Base-by-base conservation (phyloP, 2,113 vertebrate genomes). In the Ancistrus triradiatus region DNA sequence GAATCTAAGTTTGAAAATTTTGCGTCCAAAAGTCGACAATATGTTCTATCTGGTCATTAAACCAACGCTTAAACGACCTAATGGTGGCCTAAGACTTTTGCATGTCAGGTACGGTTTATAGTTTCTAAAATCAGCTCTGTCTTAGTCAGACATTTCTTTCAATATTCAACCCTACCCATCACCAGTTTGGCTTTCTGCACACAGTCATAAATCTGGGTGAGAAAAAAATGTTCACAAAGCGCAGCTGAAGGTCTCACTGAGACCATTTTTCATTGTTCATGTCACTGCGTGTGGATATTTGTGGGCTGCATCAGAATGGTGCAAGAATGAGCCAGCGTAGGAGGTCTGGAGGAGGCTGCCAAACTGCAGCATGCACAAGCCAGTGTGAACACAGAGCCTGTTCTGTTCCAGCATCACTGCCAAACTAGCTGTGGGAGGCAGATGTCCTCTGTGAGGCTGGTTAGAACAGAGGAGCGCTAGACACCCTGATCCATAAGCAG, bases 401-500 rank as follows among this genome's bases (percentile, higher is more conserved):
- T 57, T 25, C 53, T 21, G 35, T 19, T 25, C 37, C 35, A 25
- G 6, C 19, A 24, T 42, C 21, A 18, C 11, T 25, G 53, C 53
- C 53, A 57, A 38, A 24, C 53, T 40, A 56, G n/a, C 53, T 24
- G 18, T 25, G 17, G 51, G 53, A 15, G 53, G 21, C 31, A 14
- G 35, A 5, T 56, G 19, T 13, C 31, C 28, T 56, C 35, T 31
- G 15, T 37, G n/a, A 13, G 33, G 47, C n/a, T 22, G 11, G 40
- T 7, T 33, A 6, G 28, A 48, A 38, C 13, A 11, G 10, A 37
- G 38, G 38, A n/a, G n/a, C n/a, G n/a, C n/a, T n/a, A n/a, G n/a
- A n/a, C 38, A 15, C 7, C 1, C 63, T 66, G 63, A 66, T 66
- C 53, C 22, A 40, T 15, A 25, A 40, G 10, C 63, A 49, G 35